phyloP scores from a whole-genome alignment of 2,797 vertebrate species.

The Periparus ater region DNA sequence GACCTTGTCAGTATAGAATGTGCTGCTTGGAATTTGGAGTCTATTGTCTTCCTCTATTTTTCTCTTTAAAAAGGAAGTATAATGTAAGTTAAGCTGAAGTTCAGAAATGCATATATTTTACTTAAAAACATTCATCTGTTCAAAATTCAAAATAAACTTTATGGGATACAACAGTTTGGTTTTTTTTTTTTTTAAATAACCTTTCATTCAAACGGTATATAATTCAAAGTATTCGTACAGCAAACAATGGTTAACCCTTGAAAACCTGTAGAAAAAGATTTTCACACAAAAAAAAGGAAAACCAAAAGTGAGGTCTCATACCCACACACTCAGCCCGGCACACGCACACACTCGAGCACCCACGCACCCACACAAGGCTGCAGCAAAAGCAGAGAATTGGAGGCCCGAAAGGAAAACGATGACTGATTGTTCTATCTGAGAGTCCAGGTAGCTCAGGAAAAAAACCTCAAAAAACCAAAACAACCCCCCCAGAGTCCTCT shows the following conservation, averaged over 20 bases:
- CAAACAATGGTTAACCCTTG: constrained; percentile 84
- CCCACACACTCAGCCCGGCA: constrained; percentile 58
- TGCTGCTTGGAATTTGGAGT: constrained; percentile 55
- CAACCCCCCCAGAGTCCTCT: constrained; percentile 69
- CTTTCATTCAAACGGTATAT: constrained; percentile 86
- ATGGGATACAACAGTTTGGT: constrained; percentile 82
- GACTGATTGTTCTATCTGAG: constrained; percentile 80
- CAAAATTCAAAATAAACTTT: constrained; percentile 87
- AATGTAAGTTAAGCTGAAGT: constrained; percentile 79
- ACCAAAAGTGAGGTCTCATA: constrained; percentile 80
- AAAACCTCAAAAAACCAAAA: constrained; percentile 13
- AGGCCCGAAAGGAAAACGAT: constrained; percentile 77
- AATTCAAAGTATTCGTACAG: constrained; percentile 83
- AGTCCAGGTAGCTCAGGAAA: constrained; percentile 79
- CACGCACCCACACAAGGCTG: constrained; percentile 71
- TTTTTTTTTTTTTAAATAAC: constrained; percentile 81
- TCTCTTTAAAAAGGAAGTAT: constrained; percentile 76
- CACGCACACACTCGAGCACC: constrained; percentile 48
- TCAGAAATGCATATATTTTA: constrained; percentile 88
- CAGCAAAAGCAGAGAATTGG: constrained; percentile 83
- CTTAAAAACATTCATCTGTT: constrained; percentile 87
- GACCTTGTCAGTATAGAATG: constrained; percentile 56
- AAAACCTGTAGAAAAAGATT: constrained; percentile 84
- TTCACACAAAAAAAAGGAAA: constrained; percentile 76
- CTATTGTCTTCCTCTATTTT: constrained; percentile 19